A percentile compares a stretch with the other conserved stretches of the same genome.
phyloP scores from a whole-genome alignment of 53 echinoderm and acorn worm genomes.

The Luidia sarsii region DNA sequence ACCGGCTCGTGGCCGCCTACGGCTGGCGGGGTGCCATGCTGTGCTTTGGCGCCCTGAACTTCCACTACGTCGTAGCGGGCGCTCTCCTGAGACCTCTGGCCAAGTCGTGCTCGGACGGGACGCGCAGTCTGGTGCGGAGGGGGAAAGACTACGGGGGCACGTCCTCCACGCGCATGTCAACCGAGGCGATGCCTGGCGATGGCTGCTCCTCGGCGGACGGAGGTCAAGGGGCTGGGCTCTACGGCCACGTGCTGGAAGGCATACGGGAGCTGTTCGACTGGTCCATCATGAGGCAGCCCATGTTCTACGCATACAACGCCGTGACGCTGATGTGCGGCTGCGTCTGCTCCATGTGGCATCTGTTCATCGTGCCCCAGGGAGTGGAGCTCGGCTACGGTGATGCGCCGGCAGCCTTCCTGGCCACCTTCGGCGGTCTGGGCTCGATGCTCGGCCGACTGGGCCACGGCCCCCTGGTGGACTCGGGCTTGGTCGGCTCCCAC shows the following conservation, averaged over 20 bases:
- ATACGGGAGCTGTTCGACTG: not conserved
- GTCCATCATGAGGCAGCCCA: not conserved
- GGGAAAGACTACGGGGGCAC: too few relatives aligned
- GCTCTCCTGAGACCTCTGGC: conserved; percentile 25
- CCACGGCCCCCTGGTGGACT: conserved; percentile 9
- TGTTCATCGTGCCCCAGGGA: conserved; percentile 36
- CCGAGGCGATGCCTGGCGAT: too few relatives aligned
- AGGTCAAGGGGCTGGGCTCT: too few relatives aligned
- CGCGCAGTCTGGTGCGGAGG: too few relatives aligned
- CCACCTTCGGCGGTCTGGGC: too few relatives aligned
- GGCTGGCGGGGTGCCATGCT: conserved; percentile 6
- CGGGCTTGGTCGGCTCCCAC: not conserved
- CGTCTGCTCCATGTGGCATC: conserved; percentile 7
- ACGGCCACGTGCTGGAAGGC: too few relatives aligned
- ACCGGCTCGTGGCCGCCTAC: not conserved
- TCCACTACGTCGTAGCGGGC: conserved; percentile 5
- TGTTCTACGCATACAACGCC: not conserved
- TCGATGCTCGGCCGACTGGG: conserved; percentile 3
- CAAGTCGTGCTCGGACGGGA: too few relatives aligned
- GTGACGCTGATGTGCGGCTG: not conserved
- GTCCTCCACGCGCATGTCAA: too few relatives aligned
- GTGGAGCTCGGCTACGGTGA: conserved; percentile 8
- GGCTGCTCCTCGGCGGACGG: too few relatives aligned
- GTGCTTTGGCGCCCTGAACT: not conserved
- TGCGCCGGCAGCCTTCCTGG: not conserved